Base-by-base conservation (phyloP, 2,888 invertebrate genomes). In the Harpalus rubripes region DNA sequence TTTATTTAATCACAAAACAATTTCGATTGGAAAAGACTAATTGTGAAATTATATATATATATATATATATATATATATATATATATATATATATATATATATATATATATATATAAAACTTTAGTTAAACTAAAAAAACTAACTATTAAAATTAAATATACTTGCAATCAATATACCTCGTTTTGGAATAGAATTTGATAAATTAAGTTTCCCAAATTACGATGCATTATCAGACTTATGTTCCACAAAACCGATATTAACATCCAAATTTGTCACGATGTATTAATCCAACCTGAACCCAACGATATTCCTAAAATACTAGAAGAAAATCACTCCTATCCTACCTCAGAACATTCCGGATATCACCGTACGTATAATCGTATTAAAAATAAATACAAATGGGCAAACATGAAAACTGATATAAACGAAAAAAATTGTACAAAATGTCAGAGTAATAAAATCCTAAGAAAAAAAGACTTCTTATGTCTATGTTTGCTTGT, bases 321-420 rank as follows among this genome's bases (percentile, higher is more conserved):
- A 7, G 32, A 79, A 44, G 83, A 84, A 85, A 87, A 88, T 86
- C 86, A 87, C 74, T 88, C 88, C 84, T 63, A 56, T 16, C 85
- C 87, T n/a, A 72, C 85, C 12, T 74, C 86, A 10, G 87, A 87
- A 83, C 87, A 88, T 76, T 83, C 86, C 65, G 88, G 88, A 16
- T 87, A 86, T 65, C 85, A 86, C 59, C 63, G 87, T 78, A 88
- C 88, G 8, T 88, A 87, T 86, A 87, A 86, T 39, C 82, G 86
- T 85, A 87, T 89, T 16, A 87, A 87, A 87, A 72, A 87, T 81
- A 83, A 87, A 15, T 89, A 87, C 81, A 87, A 88, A 81, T 90
- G 90, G 89, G 82, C 85, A 16, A 87, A 86, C 5, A 89, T 90
- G 88, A 89, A 88, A 85, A 85, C 86, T 5, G 88, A 89, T 76